Evolutionary conservation across 2,888 invertebrate species (phyloP).

Genomic region (Leptinotarsa tumamoca): DNA sequence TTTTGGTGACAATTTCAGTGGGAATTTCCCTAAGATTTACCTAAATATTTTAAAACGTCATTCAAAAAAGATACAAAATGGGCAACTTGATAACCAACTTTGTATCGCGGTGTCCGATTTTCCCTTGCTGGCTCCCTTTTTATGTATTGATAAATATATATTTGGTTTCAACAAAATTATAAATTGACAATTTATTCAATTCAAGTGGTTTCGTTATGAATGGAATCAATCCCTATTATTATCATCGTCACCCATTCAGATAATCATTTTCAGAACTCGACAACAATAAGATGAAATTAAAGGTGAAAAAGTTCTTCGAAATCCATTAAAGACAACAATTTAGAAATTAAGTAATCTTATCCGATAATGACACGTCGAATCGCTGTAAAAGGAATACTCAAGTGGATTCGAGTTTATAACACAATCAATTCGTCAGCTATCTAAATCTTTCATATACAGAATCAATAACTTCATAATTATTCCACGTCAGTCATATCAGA

Average conservation of each 20-base stretch:
- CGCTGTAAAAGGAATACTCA: conserved; percentile 1
- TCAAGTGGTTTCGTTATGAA: too few relatives aligned
- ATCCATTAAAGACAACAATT: neutral
- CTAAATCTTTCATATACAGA: neutral
- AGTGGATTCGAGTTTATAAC: neutral
- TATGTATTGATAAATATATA: too few relatives aligned
- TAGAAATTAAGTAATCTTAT: neutral
- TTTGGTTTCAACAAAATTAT: too few relatives aligned
- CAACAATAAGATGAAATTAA: neutral
- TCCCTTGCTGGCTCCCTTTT: too few relatives aligned
- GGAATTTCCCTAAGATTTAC: too few relatives aligned
- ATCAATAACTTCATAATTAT: conserved; percentile 7
- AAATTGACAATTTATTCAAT: too few relatives aligned
- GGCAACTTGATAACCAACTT: too few relatives aligned
- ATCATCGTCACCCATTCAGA: neutral
- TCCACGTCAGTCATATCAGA: conserved; percentile 13
- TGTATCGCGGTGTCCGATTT: too few relatives aligned
- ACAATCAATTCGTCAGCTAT: neutral
- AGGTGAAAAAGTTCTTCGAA: neutral
- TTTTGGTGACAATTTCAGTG: too few relatives aligned
- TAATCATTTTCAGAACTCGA: neutral
- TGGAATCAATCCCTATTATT: too few relatives aligned
- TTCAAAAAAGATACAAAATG: too few relatives aligned
- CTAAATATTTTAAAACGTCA: too few relatives aligned
- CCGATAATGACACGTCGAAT: conserved; percentile 4